Base-by-base conservation (phyloP, 2,888 invertebrate species). In the Marronus borbonicus region DNA sequence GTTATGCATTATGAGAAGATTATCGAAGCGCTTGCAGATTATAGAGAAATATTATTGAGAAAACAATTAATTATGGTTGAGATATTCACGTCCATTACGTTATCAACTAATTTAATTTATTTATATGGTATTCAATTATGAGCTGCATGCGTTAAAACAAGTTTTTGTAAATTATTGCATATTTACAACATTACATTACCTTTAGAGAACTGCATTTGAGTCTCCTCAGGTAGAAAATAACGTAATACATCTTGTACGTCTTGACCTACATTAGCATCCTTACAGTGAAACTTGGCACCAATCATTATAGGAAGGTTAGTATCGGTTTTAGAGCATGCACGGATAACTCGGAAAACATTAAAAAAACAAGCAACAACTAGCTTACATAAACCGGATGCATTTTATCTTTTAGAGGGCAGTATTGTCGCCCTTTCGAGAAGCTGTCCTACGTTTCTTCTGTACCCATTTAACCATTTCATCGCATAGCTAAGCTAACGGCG, bases 201-300 rank as follows among this genome's bases (percentile, higher is more conserved):
- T 17, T n/a, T 55, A 55, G n/a, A 55, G n/a, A n/a, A 7, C n/a
- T 5, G 55, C n/a, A 55, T 55, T 17, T 7, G n/a, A 12, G 12
- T 8, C 44, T 8, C 17, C n/a, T 17, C n/a, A 28, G 64, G n/a
- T 28, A 28, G 14, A 31, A 31, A 64, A 10, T 52, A 50, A 69
- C n/a, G 39, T 36, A 70, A 49, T 55, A 49, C 55, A 55, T 36
- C 31, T 55, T 70, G 17, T 36, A 70, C 58, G 36, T 70, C 17
- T 65, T 65, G 70, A 70, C 70, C 70, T 70, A 70, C 70, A 52
- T 65, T 17, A 36, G n/a, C 36, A 64, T n/a, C 12, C n/a, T 64
- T 69, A 69, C 31, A 28, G 55, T 58, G 70, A 55, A 70, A 70
- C 70, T 55, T 55, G 52, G 70, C 52, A 70, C 55, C 36, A 55